phyloP scores from a whole-genome alignment of 2,888 invertebrate species.

The Trichopria drosophilae region DNA sequence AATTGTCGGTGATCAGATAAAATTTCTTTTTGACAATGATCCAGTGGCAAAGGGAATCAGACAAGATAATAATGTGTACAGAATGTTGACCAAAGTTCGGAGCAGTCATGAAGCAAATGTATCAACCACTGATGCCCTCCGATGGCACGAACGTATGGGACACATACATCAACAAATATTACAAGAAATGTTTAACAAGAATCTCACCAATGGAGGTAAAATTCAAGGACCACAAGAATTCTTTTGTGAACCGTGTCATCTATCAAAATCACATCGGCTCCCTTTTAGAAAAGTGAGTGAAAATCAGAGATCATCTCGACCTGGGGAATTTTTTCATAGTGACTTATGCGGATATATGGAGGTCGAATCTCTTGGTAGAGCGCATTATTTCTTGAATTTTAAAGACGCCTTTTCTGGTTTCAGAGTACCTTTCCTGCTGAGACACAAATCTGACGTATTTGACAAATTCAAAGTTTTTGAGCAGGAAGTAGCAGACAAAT shows the following conservation, averaged over 20 bases:
- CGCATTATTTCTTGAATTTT: not conserved
- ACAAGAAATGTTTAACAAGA: not conserved
- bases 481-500: constrained; percentile 1
- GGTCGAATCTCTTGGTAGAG: no score
- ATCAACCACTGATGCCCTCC: not conserved
- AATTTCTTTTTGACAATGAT: not conserved
- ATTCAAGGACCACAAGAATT: not conserved
- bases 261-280: not conserved
- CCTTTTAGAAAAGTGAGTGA: not conserved
- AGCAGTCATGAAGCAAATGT: not conserved
- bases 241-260: not conserved
- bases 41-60: not conserved
- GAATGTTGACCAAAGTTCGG: not conserved
- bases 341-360: no score
- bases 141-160: not conserved
- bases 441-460: no score
- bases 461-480: constrained; percentile 4
- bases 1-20: not conserved
- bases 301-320: not conserved
- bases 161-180: not conserved
- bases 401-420: constrained; percentile 11
- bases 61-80: not conserved
- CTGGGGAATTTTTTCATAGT: not conserved
- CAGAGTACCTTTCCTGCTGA: not conserved
- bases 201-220: not conserved